Evolutionary conservation across 2,888 invertebrate species (phyloP), one percentile per base, ranked within the genome.

Genomic region (Acleris sparsana): DNA sequence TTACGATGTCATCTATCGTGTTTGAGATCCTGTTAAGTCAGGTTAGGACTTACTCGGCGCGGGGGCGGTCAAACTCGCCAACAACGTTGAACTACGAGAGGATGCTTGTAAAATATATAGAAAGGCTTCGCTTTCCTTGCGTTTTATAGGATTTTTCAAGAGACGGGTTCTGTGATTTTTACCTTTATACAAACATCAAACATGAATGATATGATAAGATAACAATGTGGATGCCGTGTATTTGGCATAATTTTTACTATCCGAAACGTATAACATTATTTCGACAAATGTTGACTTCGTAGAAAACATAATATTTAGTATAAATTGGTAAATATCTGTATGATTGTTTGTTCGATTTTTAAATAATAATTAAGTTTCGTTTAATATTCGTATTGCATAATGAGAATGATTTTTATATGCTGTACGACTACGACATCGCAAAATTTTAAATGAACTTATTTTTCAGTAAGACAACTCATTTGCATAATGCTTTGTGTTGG

Each of bases 41-140:
- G 56, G 56, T 56, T 43, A 39, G 55, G 55, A n/a, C 25, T 57
- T n/a, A 20, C 17, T 17, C 16, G 22, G 20, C 22, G 22, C 17
- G 55, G 55, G 55, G 20, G 56, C 56, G 56, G 56, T 57, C 56
- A 44, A 46, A 25, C 56, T 57, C 18, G 56, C 44, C 56, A 25
- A 44, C 56, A 56, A 44, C 56, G 16, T 46, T 17, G 25, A 44
- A 57, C 46, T 25, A n/a, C n/a, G 39, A 55, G 43, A 20, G 44
- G 25, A 46, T 20, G 44, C 56, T 57, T 57, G 56, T 57, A 46
- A 55, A 55, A 57, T 44, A 57, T 57, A 44, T 25, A 25, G 43
- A 56, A 43, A 33, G 43, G 20, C 44, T 20, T 43, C 25, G 16
- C 11, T 46, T 46, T 25, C 46, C 7, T 57, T 57, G 44, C 44